Conservation (phyloP, 2,113 vertebrate genomes). For the Cichladusa arquata region DNA sequence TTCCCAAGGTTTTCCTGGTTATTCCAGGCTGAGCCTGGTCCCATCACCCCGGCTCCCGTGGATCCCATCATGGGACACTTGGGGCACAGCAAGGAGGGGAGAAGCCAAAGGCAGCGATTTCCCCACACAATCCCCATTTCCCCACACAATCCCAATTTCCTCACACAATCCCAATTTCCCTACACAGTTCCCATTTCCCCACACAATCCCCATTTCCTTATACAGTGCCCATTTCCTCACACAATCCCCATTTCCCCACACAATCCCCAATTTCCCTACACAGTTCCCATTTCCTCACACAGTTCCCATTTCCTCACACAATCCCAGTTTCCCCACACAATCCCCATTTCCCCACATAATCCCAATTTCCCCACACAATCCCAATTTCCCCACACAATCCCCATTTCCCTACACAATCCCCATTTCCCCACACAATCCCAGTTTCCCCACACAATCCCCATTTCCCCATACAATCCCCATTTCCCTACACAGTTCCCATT, state of each 20-base stretch:
- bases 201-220: background rate
- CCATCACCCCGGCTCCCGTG: background rate
- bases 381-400: background rate
- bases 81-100: background rate
- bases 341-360: background rate
- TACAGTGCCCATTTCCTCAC: too few species aligned
- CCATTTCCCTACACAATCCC: too few species aligned
- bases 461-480: too few species aligned
- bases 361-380: background rate
- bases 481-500: background rate
- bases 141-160: background rate
- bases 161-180: background rate
- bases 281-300: background rate
- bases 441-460: background rate
- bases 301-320: background rate
- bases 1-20: background rate
- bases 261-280: background rate
- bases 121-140: background rate
- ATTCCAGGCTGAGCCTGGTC: background rate
- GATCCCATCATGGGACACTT: too few species aligned
- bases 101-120: background rate
- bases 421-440: fast-evolving
- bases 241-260: too few species aligned
- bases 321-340: background rate
- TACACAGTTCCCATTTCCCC: background rate